A percentile compares a stretch with the other conserved stretches of the same genome.
Conservation (phyloP, 2,113 vertebrate genomes). For the Lampris incognitus region DNA sequence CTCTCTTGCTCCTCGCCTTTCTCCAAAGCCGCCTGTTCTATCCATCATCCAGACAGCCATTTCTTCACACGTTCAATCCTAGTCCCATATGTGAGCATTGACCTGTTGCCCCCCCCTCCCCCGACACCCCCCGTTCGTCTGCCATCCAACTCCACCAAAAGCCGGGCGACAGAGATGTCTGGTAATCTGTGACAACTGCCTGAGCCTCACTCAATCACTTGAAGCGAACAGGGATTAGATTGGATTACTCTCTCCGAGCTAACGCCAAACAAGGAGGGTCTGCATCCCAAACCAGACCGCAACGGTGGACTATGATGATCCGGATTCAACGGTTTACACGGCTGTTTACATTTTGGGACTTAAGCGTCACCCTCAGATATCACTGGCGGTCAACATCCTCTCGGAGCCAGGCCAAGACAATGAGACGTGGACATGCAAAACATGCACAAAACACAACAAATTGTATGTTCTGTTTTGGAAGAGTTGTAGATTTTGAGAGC, state of each 20-base stretch:
- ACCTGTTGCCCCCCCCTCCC: constrained; percentile 44
- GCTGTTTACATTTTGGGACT: neutral
- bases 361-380: too few relatives aligned
- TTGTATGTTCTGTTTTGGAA: too few relatives aligned
- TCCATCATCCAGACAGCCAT: constrained; percentile 74
- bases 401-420: too few relatives aligned
- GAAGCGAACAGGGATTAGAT: constrained; percentile 42
- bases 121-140: constrained; percentile 22
- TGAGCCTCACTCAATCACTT: constrained; percentile 23
- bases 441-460: too few relatives aligned
- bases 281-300: constrained; percentile 18
- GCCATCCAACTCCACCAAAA: constrained; percentile 25
- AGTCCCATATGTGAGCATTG: constrained; percentile 8
- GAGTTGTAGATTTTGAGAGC: too few relatives aligned
- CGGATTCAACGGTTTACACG: neutral
- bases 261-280: constrained; percentile 21
- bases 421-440: too few relatives aligned
- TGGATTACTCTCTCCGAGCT: constrained; percentile 36
- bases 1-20: constrained; percentile 35
- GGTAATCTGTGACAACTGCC: constrained; percentile 44
- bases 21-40: constrained; percentile 59
- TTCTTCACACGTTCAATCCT: constrained; percentile 57
- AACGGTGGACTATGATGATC: neutral
- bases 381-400: too few relatives aligned
- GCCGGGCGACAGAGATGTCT: neutral